Conservation (phyloP, 1,140 invertebrate genomes). For the Danaus melanippus region DNA sequence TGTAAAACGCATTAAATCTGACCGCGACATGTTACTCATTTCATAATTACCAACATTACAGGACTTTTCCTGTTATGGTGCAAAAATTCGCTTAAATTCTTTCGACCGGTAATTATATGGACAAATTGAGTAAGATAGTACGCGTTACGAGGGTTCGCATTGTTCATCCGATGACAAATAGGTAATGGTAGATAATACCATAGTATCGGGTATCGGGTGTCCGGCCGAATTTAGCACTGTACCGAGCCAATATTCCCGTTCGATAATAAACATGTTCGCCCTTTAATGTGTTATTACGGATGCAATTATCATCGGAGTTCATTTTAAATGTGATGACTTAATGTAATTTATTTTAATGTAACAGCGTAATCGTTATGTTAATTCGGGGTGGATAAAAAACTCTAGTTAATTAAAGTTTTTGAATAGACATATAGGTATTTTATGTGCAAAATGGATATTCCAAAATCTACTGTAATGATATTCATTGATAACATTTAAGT, state of each 20-base stretch:
- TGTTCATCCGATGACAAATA: slow-evolving; percentile 65
- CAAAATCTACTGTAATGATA: too few relatives aligned
- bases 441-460: too few relatives aligned
- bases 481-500: too few relatives aligned
- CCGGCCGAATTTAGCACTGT: slow-evolving; percentile 60
- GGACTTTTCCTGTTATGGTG: too few relatives aligned
- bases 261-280: slow-evolving; percentile 57
- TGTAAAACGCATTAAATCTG: too few relatives aligned
- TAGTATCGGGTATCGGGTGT: slow-evolving; percentile 67
- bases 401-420: too few relatives aligned
- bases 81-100: slow-evolving; percentile 32
- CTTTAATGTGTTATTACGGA: slow-evolving; percentile 30
- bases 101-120: slow-evolving; percentile 41
- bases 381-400: too few relatives aligned
- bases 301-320: slow-evolving; percentile 23
- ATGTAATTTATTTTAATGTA: neutral
- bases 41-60: too few relatives aligned
- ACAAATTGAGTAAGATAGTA: slow-evolving; percentile 61
- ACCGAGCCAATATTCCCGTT: slow-evolving; percentile 63
- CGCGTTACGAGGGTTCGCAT: slow-evolving; percentile 47
- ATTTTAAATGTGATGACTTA: slow-evolving; percentile 20
- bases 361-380: too few relatives aligned
- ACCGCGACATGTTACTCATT: too few relatives aligned
- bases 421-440: too few relatives aligned
- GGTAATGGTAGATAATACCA: slow-evolving; percentile 63